Base-by-base conservation (phyloP, 1,140 invertebrate species). In the Hylaeus anthracinus region DNA sequence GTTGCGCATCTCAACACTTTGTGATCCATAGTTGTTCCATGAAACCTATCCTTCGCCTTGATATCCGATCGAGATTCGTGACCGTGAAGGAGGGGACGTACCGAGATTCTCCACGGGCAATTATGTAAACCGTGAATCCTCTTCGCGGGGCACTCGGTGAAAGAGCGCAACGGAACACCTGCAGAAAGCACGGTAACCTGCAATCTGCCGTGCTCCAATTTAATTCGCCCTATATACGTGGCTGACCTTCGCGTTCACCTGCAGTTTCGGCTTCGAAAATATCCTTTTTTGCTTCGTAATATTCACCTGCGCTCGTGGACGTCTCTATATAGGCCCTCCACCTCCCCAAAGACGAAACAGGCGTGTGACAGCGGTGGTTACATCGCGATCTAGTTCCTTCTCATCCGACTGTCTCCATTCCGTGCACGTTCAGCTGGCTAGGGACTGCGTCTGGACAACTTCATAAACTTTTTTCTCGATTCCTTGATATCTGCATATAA, bases 121-220 rank as follows among this genome's bases (percentile, higher is more conserved):
- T 79, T 79, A 72, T 70, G 56, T n/a, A 56, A 72, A 65, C 51
- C 67, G 69, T 56, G 69, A 45, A 70, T 70, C 64, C 74, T n/a
- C 60, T 78, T 26, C 9, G 39, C 26, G 6, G 37, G 37, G 26
- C n/a, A 51, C 67, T 58, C 37, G 51, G 65, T 71, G 84, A 86
- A 83, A 88, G 79, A 79, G 78, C 84, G 86, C 74, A 51, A 58
- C 65, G 60, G 53, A 45, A 82, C 88, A 89, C 86, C 88, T 89
- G 88, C 88, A 78, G 65, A 51, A 76, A 72, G 66, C 86, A 81
- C 84, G 76, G 79, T 73, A 87, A 84, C 82, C 82, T 75, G 86
- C 86, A 79, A 80, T 66, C 72, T 83, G 86, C 72, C 1, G 65
- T 81, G 79, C 75, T 85, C 65, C 83, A 64, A 74, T 86, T 86